Evolutionary conservation across 2,113 vertebrate species (phyloP).

Genomic region (Zosterops japonicus): DNA sequence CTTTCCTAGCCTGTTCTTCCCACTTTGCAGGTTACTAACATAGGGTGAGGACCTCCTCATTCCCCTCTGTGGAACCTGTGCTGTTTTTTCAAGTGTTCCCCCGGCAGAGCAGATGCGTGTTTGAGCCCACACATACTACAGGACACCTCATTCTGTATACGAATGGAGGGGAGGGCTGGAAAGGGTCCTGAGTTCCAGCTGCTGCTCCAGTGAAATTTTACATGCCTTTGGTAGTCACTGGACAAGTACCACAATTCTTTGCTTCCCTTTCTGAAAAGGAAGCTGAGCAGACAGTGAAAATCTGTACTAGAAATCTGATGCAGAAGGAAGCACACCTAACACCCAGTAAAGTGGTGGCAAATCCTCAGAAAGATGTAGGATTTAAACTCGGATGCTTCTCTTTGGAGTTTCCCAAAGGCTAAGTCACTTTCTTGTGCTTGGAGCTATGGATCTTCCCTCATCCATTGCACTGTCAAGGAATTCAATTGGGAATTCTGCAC

Average conservation of each 20-base stretch:
- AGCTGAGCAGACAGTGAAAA: background rate
- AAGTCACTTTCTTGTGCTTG: background rate
- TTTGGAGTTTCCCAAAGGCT: background rate
- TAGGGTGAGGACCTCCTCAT: background rate
- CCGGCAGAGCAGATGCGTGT: background rate
- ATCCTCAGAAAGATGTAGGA: background rate
- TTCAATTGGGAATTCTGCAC: background rate
- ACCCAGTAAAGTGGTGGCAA: background rate
- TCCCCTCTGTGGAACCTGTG: background rate
- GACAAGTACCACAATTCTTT: background rate
- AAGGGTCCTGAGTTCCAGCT: background rate
- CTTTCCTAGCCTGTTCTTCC: background rate
- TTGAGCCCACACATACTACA: accelerated
- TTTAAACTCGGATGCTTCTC: background rate
- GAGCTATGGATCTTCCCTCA: background rate
- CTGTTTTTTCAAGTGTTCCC: background rate
- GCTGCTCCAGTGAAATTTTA: background rate
- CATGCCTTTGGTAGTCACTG: background rate
- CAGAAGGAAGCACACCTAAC: background rate
- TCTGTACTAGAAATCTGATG: background rate
- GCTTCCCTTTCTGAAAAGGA: background rate
- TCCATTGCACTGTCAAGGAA: background rate
- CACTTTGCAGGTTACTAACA: background rate
- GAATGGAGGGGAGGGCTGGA: background rate
- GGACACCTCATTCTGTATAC: background rate